Base-by-base conservation (phyloP, 1,140 invertebrate species). In the Cecropterus lyciades region DNA sequence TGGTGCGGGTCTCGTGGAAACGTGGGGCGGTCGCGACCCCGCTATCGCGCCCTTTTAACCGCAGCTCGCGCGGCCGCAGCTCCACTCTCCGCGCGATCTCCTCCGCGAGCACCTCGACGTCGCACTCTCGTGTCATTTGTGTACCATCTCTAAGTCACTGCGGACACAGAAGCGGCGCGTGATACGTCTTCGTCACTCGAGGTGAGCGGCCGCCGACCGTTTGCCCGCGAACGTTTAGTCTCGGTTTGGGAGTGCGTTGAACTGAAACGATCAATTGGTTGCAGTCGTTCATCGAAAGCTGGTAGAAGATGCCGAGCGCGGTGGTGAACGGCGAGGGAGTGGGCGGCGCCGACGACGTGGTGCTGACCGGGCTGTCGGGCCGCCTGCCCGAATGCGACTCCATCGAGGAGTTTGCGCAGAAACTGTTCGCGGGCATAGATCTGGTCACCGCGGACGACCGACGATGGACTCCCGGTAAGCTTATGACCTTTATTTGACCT, bases 341-440 rank as follows among this genome's bases (percentile, higher is more conserved):
- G 64, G 56, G 49, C 7, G 66, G 56, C 14, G 74, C 62, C 16
- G 96, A 97, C 57, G 97, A 98, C 48, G 94, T 99, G 67, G 97
- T 98, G 48, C 96, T 99, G 68, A 95, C 95, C 55, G 98, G 98
- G 37, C 94, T 99, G 76, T 98, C 97, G 37, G 97, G 97, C 59
- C 95, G 97, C 72, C 93, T 99, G 65, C 98, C 98, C 0, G 96
- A 99, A 85, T 98, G 96, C 42, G 94, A 95, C 53, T 96, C 94
- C 79, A 96, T 99, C 67, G 96, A 97, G 73, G 98, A 99, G 89
- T 99, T 99, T 85, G 96, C 95, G 8, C 72, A 77, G 65, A 75
- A 85, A 48, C 93, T 99, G 10, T 96, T 97, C 80, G 95, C 95
- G 40, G 96, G 96, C 11, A 94, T 97, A 5, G 98, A 99, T 85